phyloP scores from a whole-genome alignment of 2,113 vertebrate genomes.

The Bubo scandiacus region DNA sequence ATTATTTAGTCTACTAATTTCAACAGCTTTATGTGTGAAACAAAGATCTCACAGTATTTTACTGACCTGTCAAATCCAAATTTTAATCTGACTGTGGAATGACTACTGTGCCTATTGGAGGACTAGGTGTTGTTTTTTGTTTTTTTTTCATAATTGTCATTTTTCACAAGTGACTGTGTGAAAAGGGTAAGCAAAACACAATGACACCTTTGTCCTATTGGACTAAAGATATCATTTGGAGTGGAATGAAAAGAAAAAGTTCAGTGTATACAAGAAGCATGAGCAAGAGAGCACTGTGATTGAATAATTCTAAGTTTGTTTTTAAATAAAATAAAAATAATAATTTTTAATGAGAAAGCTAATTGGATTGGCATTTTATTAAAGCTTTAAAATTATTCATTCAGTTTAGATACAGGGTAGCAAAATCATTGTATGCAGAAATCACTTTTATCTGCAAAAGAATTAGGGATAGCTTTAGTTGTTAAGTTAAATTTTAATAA shows the following conservation, averaged over 20 bases:
- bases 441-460: not conserved
- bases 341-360: not conserved
- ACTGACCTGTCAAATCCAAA: not conserved
- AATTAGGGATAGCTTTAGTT: not conserved
- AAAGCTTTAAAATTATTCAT: not conserved
- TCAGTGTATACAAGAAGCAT: not conserved
- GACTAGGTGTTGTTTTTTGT: not conserved
- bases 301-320: not conserved
- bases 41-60: not conserved
- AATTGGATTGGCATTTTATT: not conserved
- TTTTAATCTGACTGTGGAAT: not conserved
- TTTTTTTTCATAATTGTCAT: not conserved
- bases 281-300: not conserved
- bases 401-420: conserved; percentile 1
- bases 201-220: not conserved
- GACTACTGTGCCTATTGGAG: not conserved
- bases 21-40: not conserved
- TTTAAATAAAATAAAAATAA: not conserved
- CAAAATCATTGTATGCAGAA: not conserved
- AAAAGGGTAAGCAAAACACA: not conserved
- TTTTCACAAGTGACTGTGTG: not conserved
- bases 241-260: not conserved
- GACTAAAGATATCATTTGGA: not conserved
- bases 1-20: conserved; percentile 7
- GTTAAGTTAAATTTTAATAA: not conserved